Evolutionary conservation across 2,888 invertebrate genomes (phyloP).

Genomic region (Agonopterix alstromeriana): DNA sequence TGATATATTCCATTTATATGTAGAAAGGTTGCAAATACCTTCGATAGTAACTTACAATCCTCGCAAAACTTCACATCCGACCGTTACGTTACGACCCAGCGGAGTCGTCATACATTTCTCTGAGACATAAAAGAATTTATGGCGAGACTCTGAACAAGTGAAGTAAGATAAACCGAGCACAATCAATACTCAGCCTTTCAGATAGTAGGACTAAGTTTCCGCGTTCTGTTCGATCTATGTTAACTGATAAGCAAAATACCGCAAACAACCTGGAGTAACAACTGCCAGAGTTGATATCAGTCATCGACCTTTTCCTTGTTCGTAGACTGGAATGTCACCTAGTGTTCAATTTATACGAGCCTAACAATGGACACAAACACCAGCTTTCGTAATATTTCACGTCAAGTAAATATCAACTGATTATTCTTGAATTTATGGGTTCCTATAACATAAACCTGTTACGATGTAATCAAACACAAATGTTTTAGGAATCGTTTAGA

Average conservation of each 20-base stretch:
- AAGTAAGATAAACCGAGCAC: neutral
- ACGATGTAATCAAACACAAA: no score
- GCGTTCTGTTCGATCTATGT: slow-evolving; percentile 38
- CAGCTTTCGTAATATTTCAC: no score
- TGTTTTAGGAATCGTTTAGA: no score
- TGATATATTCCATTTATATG: no score
- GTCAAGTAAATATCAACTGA: no score
- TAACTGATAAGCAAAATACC: slow-evolving; percentile 30
- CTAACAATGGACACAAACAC: no score
- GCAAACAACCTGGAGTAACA: slow-evolving; percentile 3
- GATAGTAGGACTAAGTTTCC: slow-evolving; percentile 37
- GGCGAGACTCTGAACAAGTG: neutral
- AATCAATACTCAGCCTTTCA: slow-evolving; percentile 12
- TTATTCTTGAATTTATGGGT: no score
- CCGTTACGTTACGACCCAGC: neutral
- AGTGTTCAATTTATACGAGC: no score
- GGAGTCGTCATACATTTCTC: neutral
- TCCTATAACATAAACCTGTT: no score
- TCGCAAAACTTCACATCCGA: neutral
- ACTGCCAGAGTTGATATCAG: slow-evolving; percentile 1
- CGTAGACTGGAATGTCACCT: neutral
- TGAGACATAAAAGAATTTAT: neutral
- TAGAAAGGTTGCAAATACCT: no score
- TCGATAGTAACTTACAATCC: neutral
- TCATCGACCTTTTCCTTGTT: slow-evolving; percentile 1